Percentiles rank a stretch among this genome's conserved stretches.
Conservation (phyloP, 2,888 invertebrate genomes). For the Synergus gifuensis region DNA sequence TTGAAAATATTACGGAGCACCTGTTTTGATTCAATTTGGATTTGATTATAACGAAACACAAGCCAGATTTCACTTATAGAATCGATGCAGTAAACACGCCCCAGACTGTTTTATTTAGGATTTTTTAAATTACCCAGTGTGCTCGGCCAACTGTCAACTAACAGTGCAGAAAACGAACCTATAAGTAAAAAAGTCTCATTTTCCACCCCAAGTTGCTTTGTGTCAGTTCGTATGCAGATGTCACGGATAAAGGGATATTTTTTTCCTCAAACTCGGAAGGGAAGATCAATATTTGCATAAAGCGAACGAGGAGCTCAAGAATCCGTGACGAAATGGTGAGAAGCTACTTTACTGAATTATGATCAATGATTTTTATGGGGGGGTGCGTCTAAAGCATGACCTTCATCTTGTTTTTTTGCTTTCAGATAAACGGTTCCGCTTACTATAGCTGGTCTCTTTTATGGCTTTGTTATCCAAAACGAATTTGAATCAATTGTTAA, state of each 20-base stretch:
- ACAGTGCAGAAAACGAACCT: constrained; percentile 49
- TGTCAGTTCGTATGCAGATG: constrained; percentile 66
- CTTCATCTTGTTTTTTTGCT: constrained; percentile 21
- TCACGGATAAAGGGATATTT: constrained; percentile 60
- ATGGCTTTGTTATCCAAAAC: background rate
- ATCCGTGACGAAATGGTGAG: constrained; percentile 71
- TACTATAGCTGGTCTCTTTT: background rate
- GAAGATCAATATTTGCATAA: constrained; percentile 74
- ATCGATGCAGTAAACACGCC: constrained; percentile 42
- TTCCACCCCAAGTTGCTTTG: constrained; percentile 28
- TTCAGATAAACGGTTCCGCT: background rate
- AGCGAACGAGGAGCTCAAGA: constrained; percentile 62
- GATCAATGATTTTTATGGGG: constrained; percentile 50
- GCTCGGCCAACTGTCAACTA: constrained; percentile 70
- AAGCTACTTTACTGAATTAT: constrained; percentile 54
- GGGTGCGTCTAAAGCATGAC: constrained; percentile 6
- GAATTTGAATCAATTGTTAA: background rate
- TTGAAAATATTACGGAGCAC: background rate
- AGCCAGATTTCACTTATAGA: constrained; percentile 24
- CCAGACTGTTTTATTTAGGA: constrained; percentile 60
- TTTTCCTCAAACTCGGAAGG: constrained; percentile 43
- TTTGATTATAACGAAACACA: constrained; percentile 17
- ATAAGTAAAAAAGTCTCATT: constrained; percentile 50
- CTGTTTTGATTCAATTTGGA: background rate
- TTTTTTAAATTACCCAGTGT: constrained; percentile 71